Evolutionary conservation across 2,888 invertebrate species (phyloP), one percentile per base, ranked within the genome.

Genomic region (Rhamphomyia laevipes): DNA sequence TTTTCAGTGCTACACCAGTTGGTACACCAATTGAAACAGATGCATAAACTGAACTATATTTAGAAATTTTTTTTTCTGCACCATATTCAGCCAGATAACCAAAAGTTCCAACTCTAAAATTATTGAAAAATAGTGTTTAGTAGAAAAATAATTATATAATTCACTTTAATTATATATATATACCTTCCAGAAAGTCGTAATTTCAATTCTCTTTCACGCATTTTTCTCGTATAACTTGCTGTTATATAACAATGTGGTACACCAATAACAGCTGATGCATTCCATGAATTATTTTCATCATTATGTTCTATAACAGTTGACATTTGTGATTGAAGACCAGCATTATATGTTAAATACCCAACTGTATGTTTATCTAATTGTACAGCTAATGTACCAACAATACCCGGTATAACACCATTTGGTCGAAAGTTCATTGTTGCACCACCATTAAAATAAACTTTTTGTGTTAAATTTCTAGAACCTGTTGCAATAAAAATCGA

Each of bases 71-170:
- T 61, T 93, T 94, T 63, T 95, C 93, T 2, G 86, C 86, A 0
- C 93, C 93, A 64, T 93, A 95, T 64, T 95, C 94, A 1, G 91
- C 73, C 49, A 86, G 74, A 4, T 83, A 84, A 7, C 94, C 94
- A 67, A 91, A 88, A 1, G 90, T 88, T 13, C 93, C 91, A 42
- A 81, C 74, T 68, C 89, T 90, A 64, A n/a, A 67, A 66, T 27
- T 16, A 31, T 17, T 42, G 30, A 56, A 51, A 51, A 47, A 44
- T n/a, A n/a, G n/a, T n/a, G n/a, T 16, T 30, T 16, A 16, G 23
- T 33, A 31, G 38, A 4, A 18, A 43, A 23, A 45, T 38, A 37
- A 16, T 31, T 33, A 18, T 47, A 27, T 13, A 18, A 23, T 13
- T 11, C 15, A 12, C 2, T 13, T 18, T 9, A 33, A 13, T 31